Base-by-base conservation (phyloP, 2,113 vertebrate genomes). In the Hypanus sabinus region DNA sequence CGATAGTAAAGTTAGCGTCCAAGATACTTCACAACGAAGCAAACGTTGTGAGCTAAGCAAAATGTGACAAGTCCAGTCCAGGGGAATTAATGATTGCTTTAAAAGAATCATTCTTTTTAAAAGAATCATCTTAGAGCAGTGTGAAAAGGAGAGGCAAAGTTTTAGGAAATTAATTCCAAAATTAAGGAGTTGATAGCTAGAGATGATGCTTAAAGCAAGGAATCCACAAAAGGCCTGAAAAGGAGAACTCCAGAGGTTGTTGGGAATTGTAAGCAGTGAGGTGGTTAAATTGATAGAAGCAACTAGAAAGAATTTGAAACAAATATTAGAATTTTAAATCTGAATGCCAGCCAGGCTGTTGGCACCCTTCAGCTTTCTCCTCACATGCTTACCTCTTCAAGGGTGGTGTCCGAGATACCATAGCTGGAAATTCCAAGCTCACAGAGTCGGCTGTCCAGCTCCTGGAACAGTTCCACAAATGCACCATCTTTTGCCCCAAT, bases 401-500 rank as follows among this genome's bases (percentile, higher is more conserved):
- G 96, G 11, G 97, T 97, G 95, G 98, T 98, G 96, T 98, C 97
- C 0, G 98, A 98, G 94, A 98, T 96, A 60, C 98, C 97, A 0
- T 98, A 99, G 96, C 98, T 96, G 24, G 96, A 95, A 87, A 98
- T 94, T 65, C 97, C 97, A 94, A 99, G 95, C 0, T 98, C 97
- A 0, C 20, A 88, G 94, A 98, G 96, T 27, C 11, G 96, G 0
- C 83, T 55, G 0, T 99, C 98, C 95, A 99, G 96, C 94, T 98
- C 97, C 0, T 6, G 94, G 95, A 99, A 97, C 38, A 99, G 97
- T 18, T 95, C 4, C 0, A 95, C 96, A 0, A 99, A 97, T 55
- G 97, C 95, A 27, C 97, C 96, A 0, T 98, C 97, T 94, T 96
- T 97, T 22, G 98, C 97, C 0, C 97, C 96, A 0, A 22, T 62